Base-by-base conservation (phyloP, 2,113 vertebrate species). In the Lipotes vexillifer region DNA sequence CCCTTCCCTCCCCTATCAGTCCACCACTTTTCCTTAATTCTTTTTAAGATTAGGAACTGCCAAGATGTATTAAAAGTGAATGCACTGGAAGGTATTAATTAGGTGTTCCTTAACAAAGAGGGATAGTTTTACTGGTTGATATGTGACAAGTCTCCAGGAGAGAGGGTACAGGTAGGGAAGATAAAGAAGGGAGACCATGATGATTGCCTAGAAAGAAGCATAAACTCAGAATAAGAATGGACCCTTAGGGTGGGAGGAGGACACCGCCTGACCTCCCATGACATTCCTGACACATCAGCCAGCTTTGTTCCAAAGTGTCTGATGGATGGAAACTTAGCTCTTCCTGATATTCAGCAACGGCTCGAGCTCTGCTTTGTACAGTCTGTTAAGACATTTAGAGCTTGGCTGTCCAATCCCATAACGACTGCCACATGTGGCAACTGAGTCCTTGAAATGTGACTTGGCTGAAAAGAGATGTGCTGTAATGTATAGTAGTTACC, bases 351-450 rank as follows among this genome's bases (percentile, higher is more conserved):
- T 85, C 33, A 31, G 59, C 59, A 41, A n/a, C 1, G 27, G 66
- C n/a, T 72, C 7, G 5, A 65, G 57, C 1, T n/a, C 38, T 41
- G 36, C 29, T 69, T 12, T n/a, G 38, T 27, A n/a, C 15, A 82
- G 68, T 95, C 96, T 95, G 94, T 25, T 71, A 92, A 89, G 84
- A 87, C 59, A 55, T 31, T 95, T 71, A 75, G 49, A 61, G 63
- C 2, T 8, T 18, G 23, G 49, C 92, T 71, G 38, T 86, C 92
- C 92, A 71, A 27, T 2, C 33, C 1, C 21, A 57, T 82, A 89
- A 96, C 23, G 2, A 1, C 68, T 61, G 84, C 74, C 74, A 69
- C 59, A 69, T 11, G 63, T 36, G 90, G 92, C 41, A 75, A 14
- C 9, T 11, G n/a, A 91, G 55, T 21, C 31, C n/a, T 31, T 52